These are phyloP conservation scores for Leucophenga varia DNA, from an alignment of 1,140 invertebrate species.

Conservation along the genomic window DNA sequence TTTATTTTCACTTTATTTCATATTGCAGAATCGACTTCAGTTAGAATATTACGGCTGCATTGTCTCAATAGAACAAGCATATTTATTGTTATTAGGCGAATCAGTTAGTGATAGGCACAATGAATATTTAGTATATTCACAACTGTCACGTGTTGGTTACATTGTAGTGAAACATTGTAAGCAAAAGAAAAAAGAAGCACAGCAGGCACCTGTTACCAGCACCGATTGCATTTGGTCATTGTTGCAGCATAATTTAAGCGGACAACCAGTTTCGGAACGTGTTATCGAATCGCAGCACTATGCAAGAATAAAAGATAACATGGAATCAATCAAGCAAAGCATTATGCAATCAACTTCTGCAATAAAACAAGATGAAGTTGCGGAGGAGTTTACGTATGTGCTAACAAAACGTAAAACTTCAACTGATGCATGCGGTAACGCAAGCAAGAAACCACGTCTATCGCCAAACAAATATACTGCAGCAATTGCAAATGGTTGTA, in stretches of 20 bases:
- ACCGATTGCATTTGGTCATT: conserved; percentile 41
- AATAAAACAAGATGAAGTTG: neutral
- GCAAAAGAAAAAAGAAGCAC: neutral
- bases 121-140: conserved; percentile 45
- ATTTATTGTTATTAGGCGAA: conserved; percentile 36
- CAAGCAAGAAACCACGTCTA: conserved; percentile 11
- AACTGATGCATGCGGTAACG: neutral
- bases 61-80: conserved; percentile 45
- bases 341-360: conserved; percentile 18
- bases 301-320: conserved; percentile 5
- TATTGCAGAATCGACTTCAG: conserved; percentile 38
- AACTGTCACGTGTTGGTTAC: conserved; percentile 38
- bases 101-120: conserved; percentile 24
- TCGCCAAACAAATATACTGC: too few species aligned
- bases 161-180: conserved; percentile 37
- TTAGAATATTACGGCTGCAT: conserved; percentile 28
- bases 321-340: conserved; percentile 19
- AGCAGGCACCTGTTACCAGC: conserved; percentile 1
- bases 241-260: conserved; percentile 19
- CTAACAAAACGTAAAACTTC: conserved; percentile 25
- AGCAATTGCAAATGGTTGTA: neutral
- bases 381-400: conserved; percentile 21
- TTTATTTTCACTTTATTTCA: neutral
- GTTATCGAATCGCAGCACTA: conserved; percentile 24
- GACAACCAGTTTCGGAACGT: conserved; percentile 20